Base-by-base conservation (phyloP, 1,140 invertebrate species). In the Drosophila willistoni region DNA sequence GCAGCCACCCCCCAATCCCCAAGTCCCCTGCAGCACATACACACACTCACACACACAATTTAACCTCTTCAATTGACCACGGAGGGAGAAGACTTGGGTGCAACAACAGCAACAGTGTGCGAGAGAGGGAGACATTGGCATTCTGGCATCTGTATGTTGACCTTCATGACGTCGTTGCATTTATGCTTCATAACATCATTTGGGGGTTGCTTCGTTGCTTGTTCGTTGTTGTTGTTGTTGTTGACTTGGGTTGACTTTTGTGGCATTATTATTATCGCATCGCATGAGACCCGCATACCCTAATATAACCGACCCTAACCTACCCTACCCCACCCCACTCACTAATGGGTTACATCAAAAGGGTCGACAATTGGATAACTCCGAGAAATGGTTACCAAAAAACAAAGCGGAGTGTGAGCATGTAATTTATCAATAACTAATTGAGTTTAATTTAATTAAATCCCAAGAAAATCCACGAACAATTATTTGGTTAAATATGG, bases 11-110 rank as follows among this genome's bases (percentile, higher is more conserved):
- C 9, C 9, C 17, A 10, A 3, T 6, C 2, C 10, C 7, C 36
- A 2, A 9, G 1, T 13, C 7, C 17, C 17, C 17, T 42, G 55
- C 56, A 44, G 56, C 41, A 57, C 34, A 33, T 14, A 47, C 17
- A 62, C 75, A 62, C 51, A 73, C 77, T 69, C 56, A 41, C 75
- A 79, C 70, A 77, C 76, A 79, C 44, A 83, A 77, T 83, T 87
- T 87, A 76, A 87, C 83, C 83, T 77, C 80, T 77, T 87, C 77
- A 87, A 87, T 87, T 87, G 77, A 87, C 83, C 83, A 63, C 42
- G 34, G 36, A 29, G 61, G 39, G 36, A 47, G 44, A 51, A 51
- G 44, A 51, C 36, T 51, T 51, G 44, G 44, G 17, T 51, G 44
- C 55, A 64, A 17, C 42, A 36, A 39, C 55, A 29, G 29, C 6